Percentiles rank a stretch among this genome's conserved stretches.
These are phyloP conservation scores for Calidris pugnax DNA, from an alignment of 2,113 vertebrate species.

Conservation along the genomic window DNA sequence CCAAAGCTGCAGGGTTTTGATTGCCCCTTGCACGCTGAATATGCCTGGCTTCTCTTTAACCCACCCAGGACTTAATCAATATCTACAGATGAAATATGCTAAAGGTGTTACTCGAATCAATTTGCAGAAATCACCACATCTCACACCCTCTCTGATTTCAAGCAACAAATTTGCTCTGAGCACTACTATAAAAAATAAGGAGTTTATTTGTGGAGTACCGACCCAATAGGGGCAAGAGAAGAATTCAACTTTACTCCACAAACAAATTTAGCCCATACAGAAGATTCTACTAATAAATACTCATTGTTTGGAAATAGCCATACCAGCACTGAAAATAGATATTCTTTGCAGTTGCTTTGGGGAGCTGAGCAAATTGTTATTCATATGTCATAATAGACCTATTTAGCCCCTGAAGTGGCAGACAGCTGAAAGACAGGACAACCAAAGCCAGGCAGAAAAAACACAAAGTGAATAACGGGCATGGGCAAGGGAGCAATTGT, in stretches of 20 bases:
- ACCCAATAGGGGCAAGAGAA: background rate
- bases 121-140: background rate
- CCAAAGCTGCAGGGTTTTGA: background rate
- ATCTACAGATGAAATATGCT: background rate
- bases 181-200: background rate
- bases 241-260: background rate
- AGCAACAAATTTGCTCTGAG: background rate
- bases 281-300: background rate
- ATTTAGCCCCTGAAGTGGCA: background rate
- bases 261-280: background rate
- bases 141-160: background rate
- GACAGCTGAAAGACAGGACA: background rate
- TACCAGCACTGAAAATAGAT: background rate
- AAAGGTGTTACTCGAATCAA: background rate
- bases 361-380: background rate
- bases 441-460: background rate
- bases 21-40: background rate
- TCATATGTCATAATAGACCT: background rate
- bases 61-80: background rate
- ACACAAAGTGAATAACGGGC: background rate
- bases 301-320: background rate
- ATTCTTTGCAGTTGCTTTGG: background rate
- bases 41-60: background rate
- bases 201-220: background rate
- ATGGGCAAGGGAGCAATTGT: background rate